phyloP scores from a whole-genome alignment of 2,797 vertebrate species.

The Merluccius polli region DNA sequence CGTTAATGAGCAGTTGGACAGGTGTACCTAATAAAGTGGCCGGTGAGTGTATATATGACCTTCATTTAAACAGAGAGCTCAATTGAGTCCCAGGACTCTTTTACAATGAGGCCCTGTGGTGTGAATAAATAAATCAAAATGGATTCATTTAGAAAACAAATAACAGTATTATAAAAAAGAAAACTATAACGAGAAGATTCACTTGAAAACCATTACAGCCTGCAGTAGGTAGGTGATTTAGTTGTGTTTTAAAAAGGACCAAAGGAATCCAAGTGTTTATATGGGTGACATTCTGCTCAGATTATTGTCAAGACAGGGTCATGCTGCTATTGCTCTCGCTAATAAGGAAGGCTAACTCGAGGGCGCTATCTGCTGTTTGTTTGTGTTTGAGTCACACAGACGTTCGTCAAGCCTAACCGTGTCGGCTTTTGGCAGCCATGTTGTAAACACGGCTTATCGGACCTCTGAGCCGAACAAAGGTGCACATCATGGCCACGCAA shows the following conservation, averaged over 20 bases:
- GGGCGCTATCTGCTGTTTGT: constrained; percentile 14
- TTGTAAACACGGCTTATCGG: constrained; percentile 38
- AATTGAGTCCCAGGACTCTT: background rate
- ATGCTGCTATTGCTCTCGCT: background rate
- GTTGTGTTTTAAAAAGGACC: background rate
- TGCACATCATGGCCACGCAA: constrained; percentile 23
- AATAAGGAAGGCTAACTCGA: background rate
- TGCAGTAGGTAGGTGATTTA: background rate
- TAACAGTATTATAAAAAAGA: background rate
- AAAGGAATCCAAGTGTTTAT: background rate
- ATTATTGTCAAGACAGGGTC: background rate
- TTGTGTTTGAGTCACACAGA: background rate
- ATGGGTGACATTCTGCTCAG: background rate
- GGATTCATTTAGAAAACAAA: background rate
- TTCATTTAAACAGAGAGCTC: background rate
- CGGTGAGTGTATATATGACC: no score
- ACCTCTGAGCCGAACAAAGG: constrained; percentile 39
- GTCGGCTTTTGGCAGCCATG: constrained; percentile 40
- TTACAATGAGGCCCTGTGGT: background rate
- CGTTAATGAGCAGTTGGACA: no score
- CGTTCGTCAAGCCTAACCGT: background rate
- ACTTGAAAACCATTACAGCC: background rate
- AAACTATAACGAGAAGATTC: background rate
- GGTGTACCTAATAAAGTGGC: no score
- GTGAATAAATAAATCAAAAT: background rate